These are phyloP conservation scores for Drosophila simulans DNA, from an alignment of 1,140 invertebrate genomes.

Conservation along the genomic window DNA sequence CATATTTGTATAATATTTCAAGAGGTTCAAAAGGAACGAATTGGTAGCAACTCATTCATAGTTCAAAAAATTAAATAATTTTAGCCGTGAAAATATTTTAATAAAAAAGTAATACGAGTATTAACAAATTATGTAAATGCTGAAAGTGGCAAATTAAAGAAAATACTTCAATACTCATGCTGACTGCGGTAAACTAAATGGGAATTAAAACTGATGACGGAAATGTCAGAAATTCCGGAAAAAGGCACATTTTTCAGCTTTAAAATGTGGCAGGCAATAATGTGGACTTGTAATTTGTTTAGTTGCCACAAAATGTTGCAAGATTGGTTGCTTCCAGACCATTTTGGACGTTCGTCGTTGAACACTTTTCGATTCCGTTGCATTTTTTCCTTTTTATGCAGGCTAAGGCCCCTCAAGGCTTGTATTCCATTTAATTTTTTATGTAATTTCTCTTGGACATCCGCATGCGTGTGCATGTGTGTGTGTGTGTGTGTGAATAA, in stretches of 20 bases:
- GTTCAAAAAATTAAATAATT: no score
- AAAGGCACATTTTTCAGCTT: neutral
- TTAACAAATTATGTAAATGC: no score
- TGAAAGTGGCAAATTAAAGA: no score
- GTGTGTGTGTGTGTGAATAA: neutral
- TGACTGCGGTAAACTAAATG: no score
- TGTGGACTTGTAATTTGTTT: slow-evolving; percentile 23
- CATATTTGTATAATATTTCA: neutral
- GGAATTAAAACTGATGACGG: no score
- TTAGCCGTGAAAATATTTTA: no score
- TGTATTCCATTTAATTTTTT: slow-evolving; percentile 50
- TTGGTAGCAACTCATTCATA: no score
- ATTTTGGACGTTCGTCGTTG: neutral
- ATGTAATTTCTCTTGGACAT: slow-evolving; percentile 42
- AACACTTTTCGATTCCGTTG: slow-evolving; percentile 12
- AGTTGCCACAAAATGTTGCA: slow-evolving; percentile 12
- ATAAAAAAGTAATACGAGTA: no score
- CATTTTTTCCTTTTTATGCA: neutral
- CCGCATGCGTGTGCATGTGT: neutral
- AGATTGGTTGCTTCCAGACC: neutral
- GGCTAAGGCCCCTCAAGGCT: slow-evolving; percentile 15
- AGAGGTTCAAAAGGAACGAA: no score
- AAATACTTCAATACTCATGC: no score
- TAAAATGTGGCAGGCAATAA: neutral
- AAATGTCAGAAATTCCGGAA: no score